Evolutionary conservation across 2,888 invertebrate species (phyloP).

Genomic region (Homarus gammarus): DNA sequence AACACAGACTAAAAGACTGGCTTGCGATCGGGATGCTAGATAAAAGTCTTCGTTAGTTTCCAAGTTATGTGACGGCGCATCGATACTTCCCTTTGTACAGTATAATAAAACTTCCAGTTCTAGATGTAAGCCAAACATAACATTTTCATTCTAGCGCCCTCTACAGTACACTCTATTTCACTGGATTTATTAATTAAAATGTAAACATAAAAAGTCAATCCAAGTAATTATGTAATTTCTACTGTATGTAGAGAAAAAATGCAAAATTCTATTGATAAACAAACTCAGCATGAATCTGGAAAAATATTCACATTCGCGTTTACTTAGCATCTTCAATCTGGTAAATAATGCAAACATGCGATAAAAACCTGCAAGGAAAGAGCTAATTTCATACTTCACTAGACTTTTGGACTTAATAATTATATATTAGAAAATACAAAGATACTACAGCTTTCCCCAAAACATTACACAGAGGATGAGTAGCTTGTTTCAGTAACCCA

Average conservation of each 20-base stretch:
- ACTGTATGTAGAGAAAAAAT: conserved; percentile 53
- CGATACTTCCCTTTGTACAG: conserved; percentile 19
- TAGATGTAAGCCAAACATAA: conserved; percentile 51
- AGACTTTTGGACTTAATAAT: conserved; percentile 6
- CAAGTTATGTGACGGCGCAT: conserved; percentile 22
- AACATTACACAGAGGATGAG: neutral
- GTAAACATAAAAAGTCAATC: conserved; percentile 30
- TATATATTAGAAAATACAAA: conserved; percentile 5
- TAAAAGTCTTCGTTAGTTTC: conserved; percentile 26
- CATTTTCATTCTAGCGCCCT: conserved; percentile 28
- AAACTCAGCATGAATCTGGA: conserved; percentile 42
- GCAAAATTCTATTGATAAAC: conserved; percentile 46
- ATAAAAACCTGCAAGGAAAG: conserved; percentile 54
- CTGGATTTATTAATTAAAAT: conserved; percentile 39
- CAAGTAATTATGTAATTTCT: conserved; percentile 28
- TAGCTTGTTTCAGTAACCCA: neutral
- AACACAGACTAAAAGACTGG: conserved; percentile 25
- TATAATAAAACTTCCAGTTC: conserved; percentile 32
- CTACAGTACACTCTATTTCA: conserved; percentile 49
- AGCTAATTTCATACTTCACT: conserved; percentile 15
- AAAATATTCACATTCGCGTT: conserved; percentile 53
- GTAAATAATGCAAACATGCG: conserved; percentile 63
- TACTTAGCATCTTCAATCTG: conserved; percentile 58
- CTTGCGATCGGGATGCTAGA: conserved; percentile 40
- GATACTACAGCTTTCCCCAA: neutral